phyloP scores from a whole-genome alignment of 2,113 vertebrate genomes.

The Anarrhichthys ocellatus region DNA sequence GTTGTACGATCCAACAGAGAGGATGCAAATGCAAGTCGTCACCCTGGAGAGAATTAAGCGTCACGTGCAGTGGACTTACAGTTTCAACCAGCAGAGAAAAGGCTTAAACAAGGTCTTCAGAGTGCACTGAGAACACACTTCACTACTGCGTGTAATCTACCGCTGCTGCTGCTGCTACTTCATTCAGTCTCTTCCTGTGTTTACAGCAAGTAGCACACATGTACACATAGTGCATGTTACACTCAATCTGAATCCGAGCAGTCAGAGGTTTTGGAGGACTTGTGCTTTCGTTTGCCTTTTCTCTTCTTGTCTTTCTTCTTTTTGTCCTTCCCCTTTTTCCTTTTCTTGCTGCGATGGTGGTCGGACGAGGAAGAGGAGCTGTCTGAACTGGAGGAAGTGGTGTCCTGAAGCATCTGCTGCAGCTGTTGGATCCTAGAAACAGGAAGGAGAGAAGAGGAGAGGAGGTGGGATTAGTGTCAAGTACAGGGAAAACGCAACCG shows the following conservation, averaged over 20 bases:
- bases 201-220: background rate
- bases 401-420: conserved; percentile 92
- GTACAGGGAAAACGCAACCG: conserved; percentile 10
- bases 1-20: conserved; percentile 41
- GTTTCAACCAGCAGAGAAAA: conserved; percentile 47
- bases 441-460: conserved; percentile 18
- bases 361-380: conserved; percentile 80
- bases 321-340: conserved; percentile 78
- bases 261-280: conserved; percentile 84
- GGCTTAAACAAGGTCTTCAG: conserved; percentile 18
- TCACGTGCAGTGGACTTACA: conserved; percentile 58
- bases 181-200: background rate
- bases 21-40: conserved; percentile 38
- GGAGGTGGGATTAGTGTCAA: conserved; percentile 26
- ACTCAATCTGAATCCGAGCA: conserved; percentile 84
- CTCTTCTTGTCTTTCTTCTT: conserved; percentile 88
- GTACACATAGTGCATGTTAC: background rate
- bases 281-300: conserved; percentile 84
- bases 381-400: conserved; percentile 87
- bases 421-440: conserved; percentile 91
- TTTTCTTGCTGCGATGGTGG: conserved; percentile 75
- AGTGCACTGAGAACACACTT: conserved; percentile 21
- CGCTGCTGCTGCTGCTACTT: conserved; percentile 12
- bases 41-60: conserved; percentile 25
- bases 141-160: conserved; percentile 1